A percentile compares a stretch with the other conserved stretches of the same genome.
Conservation (phyloP, 1,140 invertebrate species). For the Lasioglossum baleicum region DNA sequence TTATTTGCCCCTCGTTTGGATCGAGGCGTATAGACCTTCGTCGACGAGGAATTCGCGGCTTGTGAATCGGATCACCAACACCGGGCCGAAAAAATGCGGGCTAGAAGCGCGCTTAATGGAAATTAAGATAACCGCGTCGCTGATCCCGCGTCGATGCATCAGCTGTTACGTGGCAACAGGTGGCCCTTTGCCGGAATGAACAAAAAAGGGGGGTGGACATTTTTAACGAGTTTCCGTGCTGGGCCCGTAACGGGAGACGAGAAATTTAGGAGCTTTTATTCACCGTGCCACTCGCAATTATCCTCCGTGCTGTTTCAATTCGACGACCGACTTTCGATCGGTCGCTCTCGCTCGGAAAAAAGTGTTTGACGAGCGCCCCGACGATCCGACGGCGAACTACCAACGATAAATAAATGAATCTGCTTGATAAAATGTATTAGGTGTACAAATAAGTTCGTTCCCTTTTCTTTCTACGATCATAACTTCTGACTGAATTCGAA, state of each 20-base stretch:
- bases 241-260: not conserved
- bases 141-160: conserved; percentile 47
- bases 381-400: no score
- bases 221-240: conserved; percentile 28
- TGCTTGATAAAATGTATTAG: no score
- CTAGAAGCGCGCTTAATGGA: not conserved
- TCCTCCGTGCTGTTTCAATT: conserved; percentile 14
- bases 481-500: no score
- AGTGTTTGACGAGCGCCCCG: no score
- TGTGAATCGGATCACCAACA: no score
- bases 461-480: no score
- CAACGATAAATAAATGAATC: no score
- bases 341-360: not conserved
- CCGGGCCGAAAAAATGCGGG: not conserved
- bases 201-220: conserved; percentile 37
- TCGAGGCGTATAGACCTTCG: no score
- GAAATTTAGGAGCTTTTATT: conserved; percentile 4
- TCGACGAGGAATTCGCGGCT: no score
- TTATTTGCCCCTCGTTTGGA: no score
- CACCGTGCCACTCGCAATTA: not conserved
- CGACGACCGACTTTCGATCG: not conserved
- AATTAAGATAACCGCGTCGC: conserved; percentile 37
- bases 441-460: no score
- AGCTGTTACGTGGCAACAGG: conserved; percentile 58
- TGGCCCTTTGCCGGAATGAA: conserved; percentile 51